phyloP scores from a whole-genome alignment of 2,888 invertebrate genomes.

The Clivina fossor region DNA sequence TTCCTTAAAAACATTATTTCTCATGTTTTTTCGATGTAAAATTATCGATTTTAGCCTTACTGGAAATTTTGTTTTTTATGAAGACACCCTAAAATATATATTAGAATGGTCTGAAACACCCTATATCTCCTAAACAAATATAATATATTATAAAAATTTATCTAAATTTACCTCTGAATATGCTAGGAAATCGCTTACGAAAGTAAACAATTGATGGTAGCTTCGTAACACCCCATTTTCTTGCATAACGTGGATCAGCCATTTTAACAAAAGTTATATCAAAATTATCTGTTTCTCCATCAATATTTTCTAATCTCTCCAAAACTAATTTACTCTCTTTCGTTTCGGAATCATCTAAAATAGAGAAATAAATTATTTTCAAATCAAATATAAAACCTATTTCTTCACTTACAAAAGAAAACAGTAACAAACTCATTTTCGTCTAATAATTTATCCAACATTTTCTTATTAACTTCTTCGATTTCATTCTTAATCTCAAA shows the following conservation, averaged over 20 bases:
- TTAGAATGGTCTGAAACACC: not conserved
- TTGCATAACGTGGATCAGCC: conserved; percentile 86
- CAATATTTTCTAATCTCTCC: conserved; percentile 88
- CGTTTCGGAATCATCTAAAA: conserved; percentile 76
- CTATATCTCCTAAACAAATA: not conserved
- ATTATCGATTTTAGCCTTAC: no score
- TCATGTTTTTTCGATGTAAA: no score
- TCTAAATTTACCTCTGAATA: conserved; percentile 74
- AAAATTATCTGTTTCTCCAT: conserved; percentile 91
- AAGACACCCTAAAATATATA: no score
- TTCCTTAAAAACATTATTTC: no score
- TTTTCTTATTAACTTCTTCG: conserved; percentile 94
- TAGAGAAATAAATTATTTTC: conserved; percentile 26
- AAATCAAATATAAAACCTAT: conserved; percentile 17
- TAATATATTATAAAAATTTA: conserved; percentile 4
- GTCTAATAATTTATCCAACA: conserved; percentile 91
- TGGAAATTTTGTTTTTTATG: no score
- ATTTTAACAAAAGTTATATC: conserved; percentile 95
- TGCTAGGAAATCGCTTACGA: conserved; percentile 87
- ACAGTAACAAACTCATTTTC: conserved; percentile 95
- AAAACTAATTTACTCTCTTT: conserved; percentile 80
- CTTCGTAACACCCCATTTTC: conserved; percentile 92
- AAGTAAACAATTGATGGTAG: conserved; percentile 91
- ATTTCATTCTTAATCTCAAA: conserved; percentile 96
- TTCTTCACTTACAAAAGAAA: conserved; percentile 81